Evolutionary conservation across 2,888 invertebrate species (phyloP).

Genomic region (Dryocosmus kuriphilus): DNA sequence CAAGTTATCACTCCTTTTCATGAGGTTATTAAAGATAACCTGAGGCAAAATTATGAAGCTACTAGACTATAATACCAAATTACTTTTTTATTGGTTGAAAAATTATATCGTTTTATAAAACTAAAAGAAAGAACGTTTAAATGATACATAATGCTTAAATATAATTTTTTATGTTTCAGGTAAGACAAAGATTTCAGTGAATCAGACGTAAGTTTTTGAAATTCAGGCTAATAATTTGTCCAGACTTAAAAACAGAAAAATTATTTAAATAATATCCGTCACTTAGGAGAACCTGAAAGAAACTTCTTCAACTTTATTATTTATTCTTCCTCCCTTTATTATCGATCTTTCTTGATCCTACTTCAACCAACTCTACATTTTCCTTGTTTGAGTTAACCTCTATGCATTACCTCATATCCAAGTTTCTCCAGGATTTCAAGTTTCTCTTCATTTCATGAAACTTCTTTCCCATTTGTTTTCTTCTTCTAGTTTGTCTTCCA

Average conservation of each 20-base stretch:
- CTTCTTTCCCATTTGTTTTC: neutral
- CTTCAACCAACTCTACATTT: slow-evolving; percentile 1
- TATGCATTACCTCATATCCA: neutral
- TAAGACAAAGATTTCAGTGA: neutral
- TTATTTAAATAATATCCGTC: neutral
- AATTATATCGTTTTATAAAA: too few species aligned
- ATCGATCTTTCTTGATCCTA: neutral
- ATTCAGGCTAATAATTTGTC: neutral
- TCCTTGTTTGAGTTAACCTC: neutral
- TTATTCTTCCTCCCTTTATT: neutral
- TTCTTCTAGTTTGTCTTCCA: neutral
- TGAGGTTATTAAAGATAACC: neutral
- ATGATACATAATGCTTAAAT: neutral
- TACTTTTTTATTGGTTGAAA: neutral
- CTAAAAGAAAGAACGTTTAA: neutral
- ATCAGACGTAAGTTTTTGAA: neutral
- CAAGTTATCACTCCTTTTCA: neutral
- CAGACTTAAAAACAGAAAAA: neutral
- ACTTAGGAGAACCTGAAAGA: neutral
- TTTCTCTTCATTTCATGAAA: slow-evolving; percentile 3
- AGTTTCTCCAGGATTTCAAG: neutral
- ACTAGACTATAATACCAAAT: neutral
- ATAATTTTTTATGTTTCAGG: neutral
- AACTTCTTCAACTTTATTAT: too few species aligned
- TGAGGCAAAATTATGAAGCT: neutral